These are phyloP conservation scores for Hirtodrosophila cameraria DNA, from an alignment of 2,888 invertebrate species.

Conservation along the genomic window DNA sequence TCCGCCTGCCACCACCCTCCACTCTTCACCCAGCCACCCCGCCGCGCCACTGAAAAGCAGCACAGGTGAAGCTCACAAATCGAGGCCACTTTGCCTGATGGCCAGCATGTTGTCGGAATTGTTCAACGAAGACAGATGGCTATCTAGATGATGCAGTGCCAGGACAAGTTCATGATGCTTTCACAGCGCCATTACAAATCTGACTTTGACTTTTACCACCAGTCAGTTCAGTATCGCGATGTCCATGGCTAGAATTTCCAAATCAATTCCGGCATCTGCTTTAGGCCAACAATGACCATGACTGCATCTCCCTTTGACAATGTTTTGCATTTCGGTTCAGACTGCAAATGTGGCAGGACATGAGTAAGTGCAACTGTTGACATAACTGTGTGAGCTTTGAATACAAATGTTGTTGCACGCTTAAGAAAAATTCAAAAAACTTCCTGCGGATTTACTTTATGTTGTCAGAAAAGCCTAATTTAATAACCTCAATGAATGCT, in stretches of 20 bases:
- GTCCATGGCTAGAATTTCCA: neutral
- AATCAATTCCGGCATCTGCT: conserved; percentile 3
- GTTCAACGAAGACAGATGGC: neutral
- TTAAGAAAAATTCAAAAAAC: too few species aligned
- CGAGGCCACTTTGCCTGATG: conserved; percentile 28
- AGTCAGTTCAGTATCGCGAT: neutral
- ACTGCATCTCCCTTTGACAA: too few species aligned
- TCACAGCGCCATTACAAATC: conserved; percentile 19
- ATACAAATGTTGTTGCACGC: too few species aligned
- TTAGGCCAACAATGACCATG: neutral
- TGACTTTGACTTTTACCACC: conserved; percentile 11
- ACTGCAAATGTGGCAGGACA: too few species aligned
- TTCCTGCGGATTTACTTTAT: too few species aligned
- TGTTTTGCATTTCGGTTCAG: too few species aligned
- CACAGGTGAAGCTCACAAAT: conserved; percentile 29
- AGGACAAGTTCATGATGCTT: neutral
- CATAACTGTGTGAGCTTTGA: too few species aligned
- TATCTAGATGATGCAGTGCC: conserved; percentile 8
- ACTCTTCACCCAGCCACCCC: neutral
- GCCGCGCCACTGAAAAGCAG: neutral
- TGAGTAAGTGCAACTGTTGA: too few species aligned
- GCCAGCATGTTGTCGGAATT: conserved; percentile 9
- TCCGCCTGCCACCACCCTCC: neutral
- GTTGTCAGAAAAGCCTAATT: too few species aligned
- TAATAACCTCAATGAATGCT: too few species aligned